Conservation (phyloP, 37 sponge, comb jelly and placozoan genomes). For the Chondrilla cf. caribensis region DNA sequence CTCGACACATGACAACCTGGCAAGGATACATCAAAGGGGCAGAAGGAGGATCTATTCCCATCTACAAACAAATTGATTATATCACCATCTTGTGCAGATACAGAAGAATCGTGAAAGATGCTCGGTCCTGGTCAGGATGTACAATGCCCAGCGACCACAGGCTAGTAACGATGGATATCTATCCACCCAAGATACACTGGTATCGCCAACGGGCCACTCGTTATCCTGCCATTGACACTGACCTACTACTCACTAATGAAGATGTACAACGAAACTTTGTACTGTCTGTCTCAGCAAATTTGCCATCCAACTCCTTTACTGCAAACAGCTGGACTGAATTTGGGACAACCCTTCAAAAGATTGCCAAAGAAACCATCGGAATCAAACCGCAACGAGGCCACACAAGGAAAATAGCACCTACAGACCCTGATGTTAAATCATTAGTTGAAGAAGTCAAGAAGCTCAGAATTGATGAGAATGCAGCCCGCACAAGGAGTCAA, state of each 20-base stretch:
- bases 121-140: slow-evolving; percentile 11
- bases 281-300: neutral
- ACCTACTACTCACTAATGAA: neutral
- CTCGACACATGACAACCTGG: slow-evolving; percentile 12
- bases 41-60: neutral
- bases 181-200: neutral
- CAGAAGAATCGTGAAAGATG: neutral
- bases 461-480: slow-evolving; percentile 8
- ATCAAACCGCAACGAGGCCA: neutral
- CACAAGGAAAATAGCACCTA: neutral
- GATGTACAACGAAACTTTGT: neutral
- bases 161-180: neutral
- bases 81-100: neutral
- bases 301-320: neutral
- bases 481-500: neutral
- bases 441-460: slow-evolving; percentile 23
- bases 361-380: neutral
- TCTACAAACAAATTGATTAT: slow-evolving; percentile 20
- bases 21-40: neutral
- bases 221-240: neutral
- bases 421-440: slow-evolving; percentile 3
- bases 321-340: slow-evolving; percentile 7
- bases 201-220: neutral
- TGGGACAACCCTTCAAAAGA: neutral
- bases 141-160: slow-evolving; percentile 1